Evolutionary conservation across 64 coral and sea anemone genomes (phyloP).

Genomic region (Actinia equina): DNA sequence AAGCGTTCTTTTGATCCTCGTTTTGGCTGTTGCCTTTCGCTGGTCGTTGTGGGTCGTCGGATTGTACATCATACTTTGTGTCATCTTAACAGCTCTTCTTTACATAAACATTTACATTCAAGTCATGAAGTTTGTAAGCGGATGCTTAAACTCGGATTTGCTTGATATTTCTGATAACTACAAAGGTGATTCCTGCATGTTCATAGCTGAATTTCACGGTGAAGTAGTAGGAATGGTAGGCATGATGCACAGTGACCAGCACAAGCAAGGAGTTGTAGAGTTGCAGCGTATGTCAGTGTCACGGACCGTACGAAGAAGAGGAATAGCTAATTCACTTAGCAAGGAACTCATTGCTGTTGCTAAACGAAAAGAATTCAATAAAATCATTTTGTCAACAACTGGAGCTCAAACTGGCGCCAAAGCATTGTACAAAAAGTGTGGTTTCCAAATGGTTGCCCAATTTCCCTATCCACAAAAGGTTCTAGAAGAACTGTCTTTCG

Average conservation of each 20-base stretch:
- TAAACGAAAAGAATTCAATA: constrained; percentile 45
- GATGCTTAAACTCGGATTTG: constrained; percentile 53
- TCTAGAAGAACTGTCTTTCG: constrained; percentile 45
- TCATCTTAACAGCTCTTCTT: constrained; percentile 50
- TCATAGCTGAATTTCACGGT: constrained; percentile 53
- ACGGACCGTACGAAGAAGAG: constrained; percentile 35
- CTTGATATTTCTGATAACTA: constrained; percentile 61
- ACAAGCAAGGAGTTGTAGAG: constrained; percentile 55
- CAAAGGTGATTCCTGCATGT: constrained; percentile 55
- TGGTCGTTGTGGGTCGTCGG: constrained; percentile 51
- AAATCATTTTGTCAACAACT: constrained; percentile 59
- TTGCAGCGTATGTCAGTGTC: constrained; percentile 81
- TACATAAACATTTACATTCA: constrained; percentile 66
- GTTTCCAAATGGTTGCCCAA: constrained; percentile 24
- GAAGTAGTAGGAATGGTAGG: constrained; percentile 76
- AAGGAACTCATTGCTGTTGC: constrained; percentile 42
- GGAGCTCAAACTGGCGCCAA: constrained; percentile 56
- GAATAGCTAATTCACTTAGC: constrained; percentile 57
- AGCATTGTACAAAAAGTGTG: constrained; percentile 51
- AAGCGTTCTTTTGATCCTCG: constrained; percentile 32
- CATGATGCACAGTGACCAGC: constrained; percentile 8
- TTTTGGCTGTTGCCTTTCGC: constrained; percentile 45
- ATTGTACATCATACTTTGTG: constrained; percentile 52
- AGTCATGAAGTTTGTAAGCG: constrained; percentile 41
- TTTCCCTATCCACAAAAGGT: constrained; percentile 62